Percentiles rank a stretch among this genome's conserved stretches.
Conservation (phyloP, 2,113 vertebrate species). For the Scomber japonicus region DNA sequence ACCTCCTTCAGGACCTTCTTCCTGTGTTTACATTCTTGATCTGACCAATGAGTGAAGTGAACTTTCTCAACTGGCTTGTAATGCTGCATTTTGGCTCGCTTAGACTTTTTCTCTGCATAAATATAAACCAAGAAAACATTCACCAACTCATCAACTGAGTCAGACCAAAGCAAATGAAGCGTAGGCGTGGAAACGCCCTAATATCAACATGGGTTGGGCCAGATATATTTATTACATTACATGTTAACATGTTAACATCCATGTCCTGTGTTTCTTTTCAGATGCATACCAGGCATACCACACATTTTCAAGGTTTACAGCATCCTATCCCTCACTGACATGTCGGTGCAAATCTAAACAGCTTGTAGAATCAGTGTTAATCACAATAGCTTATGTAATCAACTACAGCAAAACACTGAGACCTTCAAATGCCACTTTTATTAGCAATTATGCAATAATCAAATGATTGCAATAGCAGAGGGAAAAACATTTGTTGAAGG, state of each 20-base stretch:
- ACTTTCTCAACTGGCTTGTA: too few species aligned
- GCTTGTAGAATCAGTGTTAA: constrained; percentile 7
- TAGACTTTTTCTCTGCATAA: too few species aligned
- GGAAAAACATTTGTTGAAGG: too few species aligned
- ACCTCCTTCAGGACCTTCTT: too few species aligned
- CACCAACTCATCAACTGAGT: too few species aligned
- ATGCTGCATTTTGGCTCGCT: too few species aligned
- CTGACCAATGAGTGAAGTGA: too few species aligned
- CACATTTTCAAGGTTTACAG: constrained; percentile 46
- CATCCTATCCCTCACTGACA: constrained; percentile 34
- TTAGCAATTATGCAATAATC: background rate
- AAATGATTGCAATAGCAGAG: background rate
- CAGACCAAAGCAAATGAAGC: too few species aligned
- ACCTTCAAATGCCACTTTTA: constrained; percentile 12
- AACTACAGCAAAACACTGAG: background rate
- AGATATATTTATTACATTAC: constrained; percentile 5
- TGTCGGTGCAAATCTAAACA: constrained; percentile 37
- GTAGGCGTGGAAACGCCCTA: too few species aligned
- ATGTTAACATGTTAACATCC: background rate
- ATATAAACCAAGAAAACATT: too few species aligned
- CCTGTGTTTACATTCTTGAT: too few species aligned
- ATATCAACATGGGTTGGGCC: background rate
- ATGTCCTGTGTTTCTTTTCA: constrained; percentile 14
- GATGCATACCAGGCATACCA: constrained; percentile 49
- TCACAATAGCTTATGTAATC: constrained; percentile 20